These are phyloP conservation scores for Macrosiphum euphorbiae DNA, from an alignment of 2,888 invertebrate species.

Conservation along the genomic window DNA sequence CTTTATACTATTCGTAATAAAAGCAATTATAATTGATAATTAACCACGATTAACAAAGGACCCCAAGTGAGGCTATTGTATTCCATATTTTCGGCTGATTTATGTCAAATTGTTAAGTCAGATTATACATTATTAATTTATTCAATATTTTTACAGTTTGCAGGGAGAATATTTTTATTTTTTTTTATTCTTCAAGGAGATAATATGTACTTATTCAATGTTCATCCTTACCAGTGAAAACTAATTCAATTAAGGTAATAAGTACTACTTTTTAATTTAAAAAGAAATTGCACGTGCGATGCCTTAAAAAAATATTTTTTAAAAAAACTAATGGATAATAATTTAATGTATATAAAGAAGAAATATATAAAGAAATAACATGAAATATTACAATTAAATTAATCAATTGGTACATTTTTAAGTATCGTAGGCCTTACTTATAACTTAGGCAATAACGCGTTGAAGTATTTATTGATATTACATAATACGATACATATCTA, in stretches of 20 bases:
- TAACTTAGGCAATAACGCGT: not conserved
- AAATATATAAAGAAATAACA: not conserved
- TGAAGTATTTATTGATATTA: not conserved
- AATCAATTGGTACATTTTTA: not conserved
- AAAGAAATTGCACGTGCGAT: not conserved
- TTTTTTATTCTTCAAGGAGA: too few species aligned
- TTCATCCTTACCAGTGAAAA: not conserved
- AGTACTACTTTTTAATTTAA: not conserved
- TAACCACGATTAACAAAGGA: not conserved
- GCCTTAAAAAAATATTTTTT: not conserved
- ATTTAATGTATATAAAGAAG: not conserved
- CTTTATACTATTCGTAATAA: not conserved
- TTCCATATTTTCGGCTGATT: not conserved
- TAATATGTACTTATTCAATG: not conserved
- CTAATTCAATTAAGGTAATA: not conserved
- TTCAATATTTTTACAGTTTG: not conserved
- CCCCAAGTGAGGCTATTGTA: not conserved
- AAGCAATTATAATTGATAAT: slow-evolving; percentile 21
- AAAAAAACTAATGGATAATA: not conserved
- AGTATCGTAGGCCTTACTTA: not conserved
- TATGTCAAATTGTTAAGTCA: not conserved
- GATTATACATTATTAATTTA: not conserved
- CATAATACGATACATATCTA: not conserved
- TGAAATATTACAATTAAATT: not conserved
- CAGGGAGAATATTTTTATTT: too few species aligned